Base-by-base conservation (phyloP, 2,113 vertebrate species). In the Protomyctophum bolini region DNA sequence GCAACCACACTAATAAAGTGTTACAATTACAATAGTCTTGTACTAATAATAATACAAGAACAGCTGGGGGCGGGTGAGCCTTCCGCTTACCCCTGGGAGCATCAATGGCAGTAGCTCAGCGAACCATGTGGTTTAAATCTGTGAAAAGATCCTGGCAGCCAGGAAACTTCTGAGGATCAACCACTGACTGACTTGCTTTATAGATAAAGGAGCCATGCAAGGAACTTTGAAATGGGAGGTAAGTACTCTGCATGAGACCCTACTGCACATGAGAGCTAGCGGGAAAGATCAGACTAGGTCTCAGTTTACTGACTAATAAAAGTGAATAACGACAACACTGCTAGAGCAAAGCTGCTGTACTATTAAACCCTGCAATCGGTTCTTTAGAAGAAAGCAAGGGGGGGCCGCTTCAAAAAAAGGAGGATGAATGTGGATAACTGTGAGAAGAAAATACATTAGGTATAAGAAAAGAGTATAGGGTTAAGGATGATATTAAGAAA, bases 141-240 rank as follows among this genome's bases (percentile, higher is more conserved):
- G 51, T 55, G 62, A 15, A 55, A 12, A 12, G 29, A 56, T 11
- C 61, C 64, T 70, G 68, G 75, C 80, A 79, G 69, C 70, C 68
- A 69, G 0, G 1, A 72, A 61, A 55, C 69, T 71, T 68, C 80
- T 82, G 71, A 79, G 64, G 75, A 88, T 75, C 73, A 66, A 56
- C 50, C 72, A n/a, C 33, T 81, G 81, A 85, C 57, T 82, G 80
- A 88, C 77, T 78, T 77, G 63, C 78, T 72, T 82, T 70, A 63
- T 74, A 82, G 75, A 84, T 79, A 71, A 76, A 78, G 73, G 15
- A 68, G 66, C 69, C 63, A 72, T 56, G 52, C 49, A 72, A 66
- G 56, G 55, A 80, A 67, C 12, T 33, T 15, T 74, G 68, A 70
- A 68, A 77, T 48, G 60, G 76, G 56, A 69, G 58, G 61, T 77